Percentiles rank a stretch among this genome's conserved stretches.
These are phyloP conservation scores for Cheirogaleus major DNA, from an alignment of 2,797 vertebrate species.

Conservation along the genomic window DNA sequence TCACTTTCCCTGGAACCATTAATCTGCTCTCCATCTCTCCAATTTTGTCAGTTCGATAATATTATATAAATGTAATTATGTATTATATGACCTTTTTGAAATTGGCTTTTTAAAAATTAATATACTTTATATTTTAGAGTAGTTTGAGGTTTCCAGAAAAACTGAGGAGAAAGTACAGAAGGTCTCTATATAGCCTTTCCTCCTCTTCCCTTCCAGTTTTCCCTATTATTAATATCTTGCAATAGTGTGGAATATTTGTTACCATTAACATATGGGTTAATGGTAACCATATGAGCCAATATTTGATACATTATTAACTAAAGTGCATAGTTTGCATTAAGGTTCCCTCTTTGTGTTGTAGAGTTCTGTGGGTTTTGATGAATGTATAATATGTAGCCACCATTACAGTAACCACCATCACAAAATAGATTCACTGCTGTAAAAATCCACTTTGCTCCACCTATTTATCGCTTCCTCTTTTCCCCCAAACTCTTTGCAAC, in stretches of 20 bases:
- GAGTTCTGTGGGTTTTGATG: not conserved
- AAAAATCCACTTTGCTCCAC: not conserved
- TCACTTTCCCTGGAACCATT: not conserved
- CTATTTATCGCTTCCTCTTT: not conserved
- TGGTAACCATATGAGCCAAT: not conserved
- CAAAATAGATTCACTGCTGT: not conserved
- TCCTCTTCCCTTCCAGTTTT: not conserved
- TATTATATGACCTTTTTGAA: not conserved
- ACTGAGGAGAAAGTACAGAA: not conserved
- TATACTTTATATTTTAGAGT: not conserved
- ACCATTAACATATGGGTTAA: not conserved
- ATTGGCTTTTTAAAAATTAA: conserved; percentile 35
- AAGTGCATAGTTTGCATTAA: not conserved
- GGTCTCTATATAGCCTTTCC: not conserved
- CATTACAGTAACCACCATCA: not conserved
- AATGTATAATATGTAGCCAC: not conserved
- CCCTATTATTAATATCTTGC: not conserved
- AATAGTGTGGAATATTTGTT: not conserved
- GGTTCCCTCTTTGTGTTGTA: not conserved
- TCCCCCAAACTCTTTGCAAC: not conserved
- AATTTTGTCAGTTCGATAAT: conserved; percentile 16
- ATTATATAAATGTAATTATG: conserved; percentile 13
- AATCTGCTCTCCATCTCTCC: not conserved
- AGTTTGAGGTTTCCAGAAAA: conserved; percentile 11
- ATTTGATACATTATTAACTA: not conserved